Base-by-base conservation (phyloP, 2,113 vertebrate genomes). In the Xenopus borealis region DNA sequence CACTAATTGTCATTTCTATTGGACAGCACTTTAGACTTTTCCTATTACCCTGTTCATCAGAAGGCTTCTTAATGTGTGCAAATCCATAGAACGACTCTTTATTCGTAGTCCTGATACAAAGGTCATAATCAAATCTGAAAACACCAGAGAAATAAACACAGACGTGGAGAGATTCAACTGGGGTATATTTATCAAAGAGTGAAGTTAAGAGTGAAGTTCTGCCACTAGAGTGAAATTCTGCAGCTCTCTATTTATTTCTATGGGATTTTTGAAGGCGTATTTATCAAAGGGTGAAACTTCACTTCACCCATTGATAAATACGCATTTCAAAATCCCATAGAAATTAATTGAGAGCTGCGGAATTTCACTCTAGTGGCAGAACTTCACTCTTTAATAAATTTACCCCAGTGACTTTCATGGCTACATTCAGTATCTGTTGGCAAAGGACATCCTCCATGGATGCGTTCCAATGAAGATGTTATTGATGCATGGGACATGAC, bases 21-120 rank as follows among this genome's bases (percentile, higher is more conserved):
- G 83, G 82, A 12, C 80, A 81, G 52, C 81, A 83, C 67, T 85
- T 86, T 71, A 78, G 74, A 73, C 57, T 11, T 84, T 81, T 27
- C 82, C 83, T 58, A 75, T 69, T 58, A 68, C 74, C 0, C 16
- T 85, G 45, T 84, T 84, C 18, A 78, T 81, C 44, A 53, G 17
- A 78, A 81, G 77, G 11, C 30, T 17, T 46, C 67, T 85, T 64
- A 78, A 16, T 12, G 3, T 84, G 18, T 53, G 66, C 23, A 71
- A 27, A 12, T 76, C 80, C 47, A 14, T 83, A 33, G 57, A 79
- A 44, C 27, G 4, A 16, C 80, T 78, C 44, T 78, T 85, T 20
- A 64, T 77, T 67, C 81, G 82, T 66, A 85, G 80, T 55, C 81
- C 80, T 47, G 80, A 84, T 3, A 82, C 82, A n/a, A 0, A 40